phyloP scores from a whole-genome alignment of 2,888 invertebrate species.

The Tenthredo scrophulariae region DNA sequence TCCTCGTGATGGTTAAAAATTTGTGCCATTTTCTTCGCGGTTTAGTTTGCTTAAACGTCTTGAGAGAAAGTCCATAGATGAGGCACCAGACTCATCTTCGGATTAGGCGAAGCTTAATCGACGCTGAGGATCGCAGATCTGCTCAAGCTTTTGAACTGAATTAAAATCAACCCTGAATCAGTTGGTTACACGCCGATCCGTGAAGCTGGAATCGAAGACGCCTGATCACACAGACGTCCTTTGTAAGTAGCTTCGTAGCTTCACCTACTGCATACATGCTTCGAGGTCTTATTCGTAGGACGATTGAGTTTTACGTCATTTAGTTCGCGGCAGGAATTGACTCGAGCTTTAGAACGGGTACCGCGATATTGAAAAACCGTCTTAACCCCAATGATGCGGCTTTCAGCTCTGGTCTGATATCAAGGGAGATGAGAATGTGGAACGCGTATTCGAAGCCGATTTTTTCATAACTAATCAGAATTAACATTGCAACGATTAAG shows the following conservation, averaged over 20 bases:
- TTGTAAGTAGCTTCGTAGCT: neutral
- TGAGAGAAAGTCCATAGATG: neutral
- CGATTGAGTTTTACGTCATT: neutral
- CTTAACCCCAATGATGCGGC: too few species aligned
- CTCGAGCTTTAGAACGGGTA: neutral
- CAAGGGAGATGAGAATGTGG: neutral
- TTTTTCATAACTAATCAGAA: neutral
- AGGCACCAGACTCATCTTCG: conserved; percentile 70
- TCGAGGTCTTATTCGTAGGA: neutral
- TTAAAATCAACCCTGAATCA: neutral
- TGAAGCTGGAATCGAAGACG: neutral
- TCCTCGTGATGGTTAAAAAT: too few species aligned
- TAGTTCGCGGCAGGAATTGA: neutral
- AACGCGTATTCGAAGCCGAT: neutral
- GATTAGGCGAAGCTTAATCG: conserved; percentile 72
- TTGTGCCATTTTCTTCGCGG: too few species aligned
- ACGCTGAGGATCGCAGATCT: conserved; percentile 63
- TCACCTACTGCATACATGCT: neutral
- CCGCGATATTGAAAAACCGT: neutral
- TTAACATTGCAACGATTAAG: neutral
- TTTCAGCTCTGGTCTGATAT: neutral
- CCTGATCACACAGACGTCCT: neutral
- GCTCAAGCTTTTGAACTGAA: neutral
- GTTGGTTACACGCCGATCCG: neutral
- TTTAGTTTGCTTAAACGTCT: too few species aligned